Conservation (phyloP, 2,888 invertebrate species). For the Rhagophthalmus giganteus region DNA sequence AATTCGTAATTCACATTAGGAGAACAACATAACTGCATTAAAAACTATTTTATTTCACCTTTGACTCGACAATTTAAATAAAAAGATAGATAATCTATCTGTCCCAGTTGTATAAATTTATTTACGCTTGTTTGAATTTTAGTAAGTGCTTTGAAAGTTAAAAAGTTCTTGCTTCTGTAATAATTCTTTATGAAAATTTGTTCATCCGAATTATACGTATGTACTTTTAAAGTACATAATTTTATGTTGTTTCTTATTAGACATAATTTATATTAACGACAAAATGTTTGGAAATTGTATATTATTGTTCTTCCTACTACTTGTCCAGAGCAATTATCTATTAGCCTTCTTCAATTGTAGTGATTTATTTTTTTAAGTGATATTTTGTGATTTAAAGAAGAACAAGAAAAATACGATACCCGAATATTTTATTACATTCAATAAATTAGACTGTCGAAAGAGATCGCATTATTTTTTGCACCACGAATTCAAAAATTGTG, state of each 20-base stretch:
- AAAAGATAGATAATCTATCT: no score
- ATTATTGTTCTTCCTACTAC: no score
- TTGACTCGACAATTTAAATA: no score
- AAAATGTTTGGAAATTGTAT: slow-evolving; percentile 22
- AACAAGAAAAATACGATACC: slow-evolving; percentile 24
- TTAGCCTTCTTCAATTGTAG: slow-evolving; percentile 10
- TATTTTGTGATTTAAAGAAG: slow-evolving; percentile 28
- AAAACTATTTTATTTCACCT: neutral
- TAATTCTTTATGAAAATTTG: no score
- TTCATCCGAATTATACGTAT: no score
- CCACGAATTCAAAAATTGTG: no score
- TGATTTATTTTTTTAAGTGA: slow-evolving; percentile 25
- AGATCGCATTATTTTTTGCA: no score
- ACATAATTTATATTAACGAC: slow-evolving; percentile 23
- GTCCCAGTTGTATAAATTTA: no score
- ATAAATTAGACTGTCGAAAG: slow-evolving; percentile 16
- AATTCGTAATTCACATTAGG: slow-evolving; percentile 1
- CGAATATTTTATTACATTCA: slow-evolving; percentile 15
- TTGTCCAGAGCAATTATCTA: slow-evolving; percentile 19
- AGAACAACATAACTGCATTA: slow-evolving; percentile 12
- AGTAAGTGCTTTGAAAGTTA: slow-evolving; percentile 15
- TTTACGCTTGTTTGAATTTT: slow-evolving; percentile 10
- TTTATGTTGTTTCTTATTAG: slow-evolving; percentile 17
- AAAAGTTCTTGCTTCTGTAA: no score
- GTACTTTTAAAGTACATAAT: slow-evolving; percentile 28